Percentiles rank a stretch among this genome's conserved stretches.
Evolutionary conservation across 2,113 vertebrate genomes (phyloP).

Genomic region (Bombycilla garrulus): DNA sequence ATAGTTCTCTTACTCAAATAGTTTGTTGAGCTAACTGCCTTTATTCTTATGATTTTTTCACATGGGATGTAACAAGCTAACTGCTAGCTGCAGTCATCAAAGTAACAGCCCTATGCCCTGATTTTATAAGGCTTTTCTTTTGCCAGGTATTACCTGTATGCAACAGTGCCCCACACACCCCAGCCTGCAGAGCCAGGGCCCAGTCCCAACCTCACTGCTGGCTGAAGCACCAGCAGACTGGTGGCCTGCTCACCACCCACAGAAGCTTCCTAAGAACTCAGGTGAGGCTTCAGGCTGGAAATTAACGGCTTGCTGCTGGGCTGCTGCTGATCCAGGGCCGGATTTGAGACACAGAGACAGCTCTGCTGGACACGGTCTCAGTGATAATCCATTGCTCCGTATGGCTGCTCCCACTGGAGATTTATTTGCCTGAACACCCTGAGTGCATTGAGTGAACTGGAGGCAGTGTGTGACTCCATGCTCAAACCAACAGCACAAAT

Average conservation of each 20-base stretch:
- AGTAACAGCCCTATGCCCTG: no score
- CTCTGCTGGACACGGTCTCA: background rate
- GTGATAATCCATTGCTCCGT: background rate
- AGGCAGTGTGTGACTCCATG: background rate
- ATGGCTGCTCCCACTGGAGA: background rate
- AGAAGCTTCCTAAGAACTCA: background rate
- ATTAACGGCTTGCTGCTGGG: background rate
- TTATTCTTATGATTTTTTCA: no score
- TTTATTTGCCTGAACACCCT: background rate
- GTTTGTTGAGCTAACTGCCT: no score
- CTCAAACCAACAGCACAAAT: background rate
- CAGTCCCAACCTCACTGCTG: background rate
- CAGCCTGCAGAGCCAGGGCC: background rate
- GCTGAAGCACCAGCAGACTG: background rate
- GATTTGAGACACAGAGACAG: background rate
- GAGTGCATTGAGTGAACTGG: background rate
- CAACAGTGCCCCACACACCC: background rate
- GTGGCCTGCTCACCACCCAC: background rate
- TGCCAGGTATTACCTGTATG: no score
- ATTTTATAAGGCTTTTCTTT: no score
- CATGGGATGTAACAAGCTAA: no score
- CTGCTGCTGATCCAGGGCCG: background rate
- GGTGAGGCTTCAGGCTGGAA: background rate
- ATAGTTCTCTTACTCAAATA: no score
- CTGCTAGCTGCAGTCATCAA: no score